A percentile compares a stretch with the other conserved stretches of the same genome.
Conservation (phyloP, 2,113 vertebrate genomes). For the Corynorhinus townsendii region DNA sequence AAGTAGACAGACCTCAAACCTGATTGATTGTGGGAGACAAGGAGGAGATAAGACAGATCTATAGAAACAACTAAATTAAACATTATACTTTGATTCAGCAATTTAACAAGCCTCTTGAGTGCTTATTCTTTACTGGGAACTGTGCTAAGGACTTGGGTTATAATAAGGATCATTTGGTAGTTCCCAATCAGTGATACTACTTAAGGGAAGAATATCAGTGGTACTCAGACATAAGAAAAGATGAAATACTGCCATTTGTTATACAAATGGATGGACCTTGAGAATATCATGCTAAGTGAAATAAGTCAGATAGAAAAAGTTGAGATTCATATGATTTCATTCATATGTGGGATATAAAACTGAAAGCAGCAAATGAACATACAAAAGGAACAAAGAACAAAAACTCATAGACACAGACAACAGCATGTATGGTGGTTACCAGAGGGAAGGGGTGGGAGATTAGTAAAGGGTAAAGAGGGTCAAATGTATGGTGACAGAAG, state of each 20-base stretch:
- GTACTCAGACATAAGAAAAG: not conserved
- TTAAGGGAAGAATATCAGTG: not conserved
- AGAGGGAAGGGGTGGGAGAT: not conserved
- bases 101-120: not conserved
- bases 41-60: not conserved
- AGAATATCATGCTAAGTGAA: not conserved
- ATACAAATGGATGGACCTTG: not conserved
- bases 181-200: not conserved
- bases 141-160: not conserved
- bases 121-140: not conserved
- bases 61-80: not conserved
- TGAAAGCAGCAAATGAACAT: not conserved
- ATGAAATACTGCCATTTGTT: not conserved
- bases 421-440: not conserved
- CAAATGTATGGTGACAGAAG: not conserved
- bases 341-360: not conserved
- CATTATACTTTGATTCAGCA: not conserved
- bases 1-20: not conserved
- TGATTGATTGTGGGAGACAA: not conserved
- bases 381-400: not conserved
- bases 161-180: not conserved
- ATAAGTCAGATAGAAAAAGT: not conserved
- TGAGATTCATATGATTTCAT: not conserved
- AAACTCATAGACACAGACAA: not conserved
- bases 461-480: not conserved